Evolutionary conservation across 1,140 invertebrate species (phyloP), one percentile per base, ranked within the genome.

Genomic region (Rhizoglyphus robini): DNA sequence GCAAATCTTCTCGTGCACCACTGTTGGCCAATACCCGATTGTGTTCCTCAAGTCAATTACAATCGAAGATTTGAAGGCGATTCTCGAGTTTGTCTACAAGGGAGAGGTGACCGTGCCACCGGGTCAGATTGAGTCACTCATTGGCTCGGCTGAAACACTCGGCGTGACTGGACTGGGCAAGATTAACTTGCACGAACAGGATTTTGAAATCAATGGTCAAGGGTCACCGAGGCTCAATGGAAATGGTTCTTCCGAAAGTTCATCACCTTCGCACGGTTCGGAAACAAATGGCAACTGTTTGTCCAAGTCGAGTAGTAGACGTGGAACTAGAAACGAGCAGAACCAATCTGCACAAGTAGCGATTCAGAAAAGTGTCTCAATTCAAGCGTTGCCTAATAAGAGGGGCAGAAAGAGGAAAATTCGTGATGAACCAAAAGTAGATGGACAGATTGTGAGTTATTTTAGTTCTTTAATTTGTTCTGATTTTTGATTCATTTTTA

Each of bases 41-140:
- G 86, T 90, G 51, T 83, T 90, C 0, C 79, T 94, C 34, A 89
- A 88, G 62, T 87, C 89, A 48, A 86, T 91, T 0, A 83, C 84
- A 69, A 86, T 85, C 65, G 79, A 80, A 31, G 88, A 92, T 73
- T 87, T 94, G 74, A 85, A 87, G 66, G 85, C 87, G 0, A 84
- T 94, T 15, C 77, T 94, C 1, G 88, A 92, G 69, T 94, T 90
- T 73, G 92, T 93, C 87, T 94, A 94, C 76, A 83, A 85, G 58
- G 90, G 90, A 0, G 88, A 92, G 76, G 88, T 92, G 3, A 91
- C 88, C 72, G 86, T 92, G 4, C 85, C 85, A n/a, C 87, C 90
- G 71, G 86, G 87, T 46, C 84, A 89, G 70, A 79, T 92, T 41
- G 81, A 82, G 2, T 81, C 83, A 1, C 80, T 93, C 11, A 79